These are phyloP conservation scores for Notospermus geniculatus DNA, from an alignment of 1,140 invertebrate species.

Conservation along the genomic window DNA sequence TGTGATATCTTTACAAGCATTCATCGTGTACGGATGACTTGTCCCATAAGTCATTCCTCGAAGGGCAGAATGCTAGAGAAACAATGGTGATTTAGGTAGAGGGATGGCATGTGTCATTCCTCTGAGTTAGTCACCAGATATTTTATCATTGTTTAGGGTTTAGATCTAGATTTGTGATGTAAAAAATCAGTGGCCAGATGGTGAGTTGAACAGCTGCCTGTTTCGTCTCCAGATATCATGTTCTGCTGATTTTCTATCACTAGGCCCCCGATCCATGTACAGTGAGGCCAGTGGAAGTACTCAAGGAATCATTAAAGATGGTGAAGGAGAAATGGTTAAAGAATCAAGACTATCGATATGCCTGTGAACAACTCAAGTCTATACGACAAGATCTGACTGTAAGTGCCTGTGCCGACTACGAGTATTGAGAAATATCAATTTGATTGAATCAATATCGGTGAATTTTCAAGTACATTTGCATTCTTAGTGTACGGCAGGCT, in stretches of 20 bases:
- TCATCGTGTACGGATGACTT: too few relatives aligned
- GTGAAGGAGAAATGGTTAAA: conserved; percentile 87
- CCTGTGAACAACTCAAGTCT: conserved; percentile 97
- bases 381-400: conserved; percentile 98
- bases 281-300: conserved; percentile 82
- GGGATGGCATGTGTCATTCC: not conserved
- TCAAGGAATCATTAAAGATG: conserved; percentile 80
- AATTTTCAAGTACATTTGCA: too few relatives aligned
- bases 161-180: not conserved
- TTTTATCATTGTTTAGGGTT: not conserved
- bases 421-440: too few relatives aligned
- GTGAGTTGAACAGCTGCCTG: too few relatives aligned
- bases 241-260: conserved; percentile 16
- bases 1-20: too few relatives aligned
- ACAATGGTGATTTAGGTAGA: not conserved
- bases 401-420: too few relatives aligned
- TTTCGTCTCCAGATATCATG: too few relatives aligned
- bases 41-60: too few relatives aligned
- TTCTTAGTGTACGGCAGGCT: conserved; percentile 11
- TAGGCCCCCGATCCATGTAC: conserved; percentile 88
- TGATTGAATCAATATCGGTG: too few relatives aligned
- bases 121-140: not conserved
- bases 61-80: too few relatives aligned
- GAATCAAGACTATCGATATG: conserved; percentile 90
- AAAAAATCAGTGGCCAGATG: not conserved